Evolutionary conservation across 2,113 vertebrate species (phyloP).

Genomic region (Phoenicopterus ruber): DNA sequence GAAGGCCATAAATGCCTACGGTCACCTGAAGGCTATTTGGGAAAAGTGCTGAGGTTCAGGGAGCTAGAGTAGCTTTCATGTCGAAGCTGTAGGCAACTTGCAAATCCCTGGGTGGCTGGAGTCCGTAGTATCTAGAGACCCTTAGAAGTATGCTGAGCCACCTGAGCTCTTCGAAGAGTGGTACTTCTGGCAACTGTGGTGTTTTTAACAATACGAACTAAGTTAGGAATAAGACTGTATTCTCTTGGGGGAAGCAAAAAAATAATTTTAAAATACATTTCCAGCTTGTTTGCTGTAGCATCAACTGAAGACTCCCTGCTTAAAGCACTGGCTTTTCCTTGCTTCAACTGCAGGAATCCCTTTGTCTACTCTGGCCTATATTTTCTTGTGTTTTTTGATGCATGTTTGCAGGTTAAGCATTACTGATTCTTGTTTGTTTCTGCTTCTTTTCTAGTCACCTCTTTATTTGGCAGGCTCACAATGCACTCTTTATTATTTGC

Average conservation of each 20-base stretch:
- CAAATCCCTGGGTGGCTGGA: not conserved
- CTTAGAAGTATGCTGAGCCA: not conserved
- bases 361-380: not conserved
- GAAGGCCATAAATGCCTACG: fast-evolving
- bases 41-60: not conserved
- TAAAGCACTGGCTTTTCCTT: not conserved
- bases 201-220: not conserved
- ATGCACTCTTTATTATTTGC: conserved; percentile 94
- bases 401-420: not conserved
- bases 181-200: not conserved
- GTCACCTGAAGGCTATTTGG: not conserved
- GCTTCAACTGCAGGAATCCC: not conserved
- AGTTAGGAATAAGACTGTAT: not conserved
- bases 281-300: not conserved
- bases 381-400: not conserved
- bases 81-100: not conserved
- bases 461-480: conserved; percentile 99
- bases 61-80: not conserved
- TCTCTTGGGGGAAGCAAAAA: not conserved
- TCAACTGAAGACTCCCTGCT: not conserved
- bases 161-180: not conserved
- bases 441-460: conserved; percentile 83
- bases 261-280: not conserved
- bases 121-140: not conserved
- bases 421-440: not conserved